Base-by-base conservation (phyloP, 2,888 invertebrate species). In the Xanthostigma xanthostigma region DNA sequence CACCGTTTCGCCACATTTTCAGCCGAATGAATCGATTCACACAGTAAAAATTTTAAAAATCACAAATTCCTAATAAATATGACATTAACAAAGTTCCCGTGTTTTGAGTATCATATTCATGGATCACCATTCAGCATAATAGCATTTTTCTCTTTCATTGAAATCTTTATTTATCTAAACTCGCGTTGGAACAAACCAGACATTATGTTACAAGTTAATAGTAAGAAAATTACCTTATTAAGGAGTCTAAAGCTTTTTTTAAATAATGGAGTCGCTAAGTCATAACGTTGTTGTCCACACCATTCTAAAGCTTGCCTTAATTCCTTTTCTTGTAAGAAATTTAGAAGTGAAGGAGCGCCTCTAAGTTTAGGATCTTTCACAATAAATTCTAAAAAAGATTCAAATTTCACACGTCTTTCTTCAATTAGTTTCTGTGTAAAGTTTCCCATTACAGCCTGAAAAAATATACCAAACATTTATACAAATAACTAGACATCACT, bases 181-280 rank as follows among this genome's bases (percentile, higher is more conserved):
- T 17, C 17, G 17, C 17, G 4, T 17, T 17, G 17, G 2, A 17
- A 17, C 17, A 17, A 4, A 17, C 2, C 17, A 4, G 17, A 3
- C 17, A 17, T 3, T 4, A 17, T 2, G 4, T 4, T 17, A 4
- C 4, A 17, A 3, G 17, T 17, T 17, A 17, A 17, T n/a, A n/a
- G n/a, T n/a, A n/a, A n/a, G n/a, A n/a, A n/a, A n/a, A 58, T 64
- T 51, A 73, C 66, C 62, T 76, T 77, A 62, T 76, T 78, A 48
- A 84, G 64, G 56, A 84, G 65, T 56, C 76, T 74, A 59, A 84
- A 84, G 56, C 72, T 78, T 55, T 76, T 78, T 62, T 84, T 84
- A 47, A 84, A 64, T 48, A 81, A 59, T 36, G 76, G 74, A 45
- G 78, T 65, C 4, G 83, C 84, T 47, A 70, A 63, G 53, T 74